phyloP scores from a whole-genome alignment of 2,888 invertebrate genomes.

The Holacanthella duospinosa region DNA sequence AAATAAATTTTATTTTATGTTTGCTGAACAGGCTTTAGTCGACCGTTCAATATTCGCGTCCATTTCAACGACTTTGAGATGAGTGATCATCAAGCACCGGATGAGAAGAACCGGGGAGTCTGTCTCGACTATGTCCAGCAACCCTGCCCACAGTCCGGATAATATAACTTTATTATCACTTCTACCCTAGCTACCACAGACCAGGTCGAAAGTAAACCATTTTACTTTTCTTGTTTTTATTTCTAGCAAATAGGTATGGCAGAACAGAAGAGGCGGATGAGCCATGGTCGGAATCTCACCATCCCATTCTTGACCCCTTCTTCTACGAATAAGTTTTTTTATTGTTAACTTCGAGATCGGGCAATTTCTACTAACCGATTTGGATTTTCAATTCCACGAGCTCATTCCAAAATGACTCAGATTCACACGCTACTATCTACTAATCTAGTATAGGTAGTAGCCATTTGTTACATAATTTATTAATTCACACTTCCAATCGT shows the following conservation, averaged over 20 bases:
- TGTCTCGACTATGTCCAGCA: slow-evolving; percentile 35
- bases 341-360: no score
- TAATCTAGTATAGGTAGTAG: no score
- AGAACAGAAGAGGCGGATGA: neutral
- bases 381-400: no score
- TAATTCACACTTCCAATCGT: no score
- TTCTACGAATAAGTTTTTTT: no score
- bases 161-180: slow-evolving; percentile 2
- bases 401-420: no score
- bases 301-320: no score
- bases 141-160: slow-evolving; percentile 30
- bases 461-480: no score
- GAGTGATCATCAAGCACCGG: slow-evolving; percentile 34
- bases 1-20: neutral
- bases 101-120: slow-evolving; percentile 29
- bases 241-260: neutral
- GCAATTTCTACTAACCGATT: no score
- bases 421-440: no score
- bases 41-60: slow-evolving; percentile 34
- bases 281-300: no score
- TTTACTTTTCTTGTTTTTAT: neutral
- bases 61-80: slow-evolving; percentile 37
- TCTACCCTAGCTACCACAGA: neutral
- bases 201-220: neutral
- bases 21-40: slow-evolving; percentile 33